Conservation (phyloP, 2,113 vertebrate genomes). For the Globicephala melas region DNA sequence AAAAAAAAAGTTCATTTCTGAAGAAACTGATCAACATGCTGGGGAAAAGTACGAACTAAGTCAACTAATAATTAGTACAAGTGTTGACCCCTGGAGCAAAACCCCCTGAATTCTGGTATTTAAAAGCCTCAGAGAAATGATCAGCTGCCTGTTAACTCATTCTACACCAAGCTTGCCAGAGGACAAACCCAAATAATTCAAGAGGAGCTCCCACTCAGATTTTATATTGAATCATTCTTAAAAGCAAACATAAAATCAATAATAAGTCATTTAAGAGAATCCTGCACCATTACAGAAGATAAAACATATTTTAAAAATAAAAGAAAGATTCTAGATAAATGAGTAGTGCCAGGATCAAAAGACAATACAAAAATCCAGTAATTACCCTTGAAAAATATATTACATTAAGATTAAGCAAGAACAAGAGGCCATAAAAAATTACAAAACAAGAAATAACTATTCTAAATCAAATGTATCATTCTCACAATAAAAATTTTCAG, state of each 20-base stretch:
- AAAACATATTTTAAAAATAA: background rate
- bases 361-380: background rate
- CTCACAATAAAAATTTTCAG: background rate
- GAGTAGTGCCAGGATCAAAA: background rate
- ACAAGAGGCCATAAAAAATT: background rate
- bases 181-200: background rate
- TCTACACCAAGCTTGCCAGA: background rate
- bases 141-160: background rate
- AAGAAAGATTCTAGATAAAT: background rate
- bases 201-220: background rate
- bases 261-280: background rate
- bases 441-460: background rate
- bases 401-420: background rate
- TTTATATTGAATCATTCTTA: background rate
- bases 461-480: background rate
- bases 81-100: background rate
- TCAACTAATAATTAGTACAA: background rate
- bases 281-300: background rate
- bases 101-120: background rate
- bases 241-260: background rate
- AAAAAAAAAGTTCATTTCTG: background rate
- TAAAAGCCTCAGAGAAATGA: background rate
- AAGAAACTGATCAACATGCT: background rate
- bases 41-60: background rate
- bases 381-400: background rate